Evolutionary conservation across 2,888 invertebrate genomes (phyloP).

Genomic region (Mycalesis mineus): DNA sequence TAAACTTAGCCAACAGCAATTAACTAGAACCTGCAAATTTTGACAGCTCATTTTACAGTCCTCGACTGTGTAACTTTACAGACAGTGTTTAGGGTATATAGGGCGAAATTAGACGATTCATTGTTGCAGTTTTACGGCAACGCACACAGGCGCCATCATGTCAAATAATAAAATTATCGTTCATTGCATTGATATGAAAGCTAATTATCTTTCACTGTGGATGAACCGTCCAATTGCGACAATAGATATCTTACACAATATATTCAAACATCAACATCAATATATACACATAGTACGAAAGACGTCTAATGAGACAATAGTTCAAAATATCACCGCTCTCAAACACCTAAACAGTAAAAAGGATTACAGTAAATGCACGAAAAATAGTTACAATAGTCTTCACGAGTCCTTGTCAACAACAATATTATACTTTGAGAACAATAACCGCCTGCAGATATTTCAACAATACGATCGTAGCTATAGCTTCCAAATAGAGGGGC

Average conservation of each 20-base stretch:
- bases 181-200: too few species aligned
- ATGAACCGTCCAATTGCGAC: not conserved
- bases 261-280: conserved; percentile 49
- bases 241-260: conserved; percentile 47
- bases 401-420: conserved; percentile 52
- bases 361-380: conserved; percentile 77
- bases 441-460: conserved; percentile 50
- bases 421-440: conserved; percentile 57
- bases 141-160: not conserved
- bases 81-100: conserved; percentile 31
- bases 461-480: too few species aligned
- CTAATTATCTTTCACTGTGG: not conserved
- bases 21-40: not conserved
- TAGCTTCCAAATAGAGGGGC: too few species aligned
- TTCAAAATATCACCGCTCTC: conserved; percentile 71
- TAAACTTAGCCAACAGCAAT: not conserved
- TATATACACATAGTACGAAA: conserved; percentile 40
- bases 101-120: not conserved
- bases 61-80: conserved; percentile 11
- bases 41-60: conserved; percentile 4
- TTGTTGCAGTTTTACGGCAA: not conserved
- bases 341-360: conserved; percentile 67
- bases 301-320: conserved; percentile 49
- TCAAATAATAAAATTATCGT: not conserved
- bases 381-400: conserved; percentile 73